These are phyloP conservation scores for Marasmarcha lunaedactyla DNA, from an alignment of 2,888 invertebrate species.

Conservation along the genomic window DNA sequence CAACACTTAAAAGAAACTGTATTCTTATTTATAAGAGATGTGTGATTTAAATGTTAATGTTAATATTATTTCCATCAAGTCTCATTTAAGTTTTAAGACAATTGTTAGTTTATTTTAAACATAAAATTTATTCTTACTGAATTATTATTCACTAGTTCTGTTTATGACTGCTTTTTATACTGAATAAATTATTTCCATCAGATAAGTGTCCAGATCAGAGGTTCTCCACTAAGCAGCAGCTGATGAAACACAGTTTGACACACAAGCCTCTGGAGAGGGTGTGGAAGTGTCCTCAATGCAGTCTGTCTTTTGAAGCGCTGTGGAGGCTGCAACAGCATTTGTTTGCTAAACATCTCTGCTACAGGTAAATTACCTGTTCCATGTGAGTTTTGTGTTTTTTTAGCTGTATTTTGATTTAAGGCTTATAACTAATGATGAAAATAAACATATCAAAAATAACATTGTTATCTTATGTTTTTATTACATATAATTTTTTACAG, in stretches of 20 bases:
- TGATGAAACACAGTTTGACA: conserved; percentile 49
- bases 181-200: conserved; percentile 18
- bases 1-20: background rate
- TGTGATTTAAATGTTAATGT: too few relatives aligned
- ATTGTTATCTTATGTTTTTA: background rate
- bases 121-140: too few relatives aligned
- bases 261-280: conserved; percentile 48
- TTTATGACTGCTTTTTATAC: too few relatives aligned
- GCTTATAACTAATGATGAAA: too few relatives aligned
- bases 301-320: conserved; percentile 47
- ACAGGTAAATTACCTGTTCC: conserved; percentile 35
- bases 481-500: conserved; percentile 37
- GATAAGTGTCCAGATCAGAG: conserved; percentile 51
- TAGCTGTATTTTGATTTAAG: too few relatives aligned
- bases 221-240: conserved; percentile 51
- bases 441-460: too few relatives aligned
- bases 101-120: too few relatives aligned
- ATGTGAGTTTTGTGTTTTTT: too few relatives aligned
- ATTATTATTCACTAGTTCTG: too few relatives aligned
- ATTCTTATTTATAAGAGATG: too few relatives aligned
- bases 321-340: conserved; percentile 55
- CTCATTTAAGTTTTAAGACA: too few relatives aligned
- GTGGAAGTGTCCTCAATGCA: conserved; percentile 54
- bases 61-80: too few relatives aligned
- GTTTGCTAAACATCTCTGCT: conserved; percentile 48